Evolutionary conservation across 2,113 vertebrate genomes (phyloP), one percentile per base, ranked within the genome.

Genomic region (Nematolebias whitei): DNA sequence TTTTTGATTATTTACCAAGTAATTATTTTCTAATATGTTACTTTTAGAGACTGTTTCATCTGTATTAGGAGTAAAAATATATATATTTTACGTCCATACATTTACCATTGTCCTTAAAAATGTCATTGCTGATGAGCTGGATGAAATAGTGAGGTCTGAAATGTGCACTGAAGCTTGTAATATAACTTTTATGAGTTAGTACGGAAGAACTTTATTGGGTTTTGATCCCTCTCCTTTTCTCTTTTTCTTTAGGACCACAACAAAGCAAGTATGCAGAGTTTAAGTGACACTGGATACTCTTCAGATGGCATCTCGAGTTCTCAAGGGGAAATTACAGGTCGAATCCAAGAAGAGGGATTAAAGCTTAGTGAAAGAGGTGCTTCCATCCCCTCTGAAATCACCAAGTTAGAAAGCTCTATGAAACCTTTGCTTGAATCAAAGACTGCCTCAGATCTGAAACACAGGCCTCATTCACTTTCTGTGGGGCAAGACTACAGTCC

Each of bases 221-320:
- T 71, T 29, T 85, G 32, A 89, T 50, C 45, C 43, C 9, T 74
- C n/a, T 57, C 75, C 16, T 73, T 76, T 63, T 75, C 23, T 77
- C 35, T 82, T 51, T 72, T 75, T 82, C 5, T 76, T 64, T 62
- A 99, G 98, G 96, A 98, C 1, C 87, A 86, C 81, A 94, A 91
- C 91, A 99, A 98, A 93, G 93, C 95, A 83, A 97, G 96, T 79
- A 91, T 93, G 69, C 95, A 96, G 79, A 99, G 98, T 90, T 92
- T 98, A 87, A 99, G 98, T 0, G 98, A 99, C 89, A 99, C 98
- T 0, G 98, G 98, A 74, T 99, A 99, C 71, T 99, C 98, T 54
- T 99, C 98, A 0, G 98, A 99, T 1, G 98, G 98, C 45, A 93
- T 99, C 82, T 99, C 96, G 32, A 95, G 97, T 87, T 98, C 95